Evolutionary conservation across 2,113 vertebrate species (phyloP).

Genomic region (Piprites chloris): DNA sequence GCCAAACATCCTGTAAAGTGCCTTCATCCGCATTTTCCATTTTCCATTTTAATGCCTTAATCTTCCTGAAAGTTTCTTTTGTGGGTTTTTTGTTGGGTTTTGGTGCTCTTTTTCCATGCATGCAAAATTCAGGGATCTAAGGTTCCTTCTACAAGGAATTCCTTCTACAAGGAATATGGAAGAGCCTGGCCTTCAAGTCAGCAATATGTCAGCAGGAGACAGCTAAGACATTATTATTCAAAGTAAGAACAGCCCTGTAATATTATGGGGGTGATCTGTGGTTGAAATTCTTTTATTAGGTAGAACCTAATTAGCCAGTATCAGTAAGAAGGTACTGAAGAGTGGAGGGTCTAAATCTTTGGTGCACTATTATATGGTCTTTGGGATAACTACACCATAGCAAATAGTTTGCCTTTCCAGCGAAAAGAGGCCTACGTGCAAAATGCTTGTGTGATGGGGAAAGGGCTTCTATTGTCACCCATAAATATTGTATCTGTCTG

Average conservation of each 20-base stretch:
- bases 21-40: too few species aligned
- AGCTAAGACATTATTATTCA: background rate
- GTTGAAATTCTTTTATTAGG: background rate
- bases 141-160: background rate
- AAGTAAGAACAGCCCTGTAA: background rate
- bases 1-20: too few species aligned
- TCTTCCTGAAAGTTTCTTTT: background rate
- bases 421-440: background rate
- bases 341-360: background rate
- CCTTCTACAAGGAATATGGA: too few species aligned
- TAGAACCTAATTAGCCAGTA: background rate
- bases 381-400: background rate
- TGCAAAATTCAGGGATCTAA: background rate
- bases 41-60: too few species aligned
- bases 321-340: background rate
- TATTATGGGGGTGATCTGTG: background rate
- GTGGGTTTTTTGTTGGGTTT: background rate
- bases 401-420: background rate
- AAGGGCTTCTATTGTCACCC: too few species aligned
- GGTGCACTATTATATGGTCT: background rate
- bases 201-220: background rate
- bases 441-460: too few species aligned
- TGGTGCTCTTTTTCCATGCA: background rate
- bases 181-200: background rate
- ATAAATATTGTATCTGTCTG: too few species aligned